Evolutionary conservation across 2,113 vertebrate genomes (phyloP).

Genomic region (Aythya baeri): DNA sequence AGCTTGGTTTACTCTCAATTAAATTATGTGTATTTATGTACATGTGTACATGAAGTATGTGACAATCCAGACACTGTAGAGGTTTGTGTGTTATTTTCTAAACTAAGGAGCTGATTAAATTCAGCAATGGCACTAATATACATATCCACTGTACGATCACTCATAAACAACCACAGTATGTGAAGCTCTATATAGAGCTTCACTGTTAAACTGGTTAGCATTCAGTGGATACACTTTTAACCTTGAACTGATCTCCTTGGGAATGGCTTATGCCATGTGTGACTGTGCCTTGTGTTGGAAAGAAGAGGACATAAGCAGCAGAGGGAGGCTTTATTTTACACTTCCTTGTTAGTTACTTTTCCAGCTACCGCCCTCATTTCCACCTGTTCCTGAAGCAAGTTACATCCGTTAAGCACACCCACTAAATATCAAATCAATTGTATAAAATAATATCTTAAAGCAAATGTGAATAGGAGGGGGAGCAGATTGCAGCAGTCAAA

Average conservation of each 20-base stretch:
- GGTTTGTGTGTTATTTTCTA: not conserved
- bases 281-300: not conserved
- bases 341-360: constrained; percentile 7
- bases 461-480: not conserved
- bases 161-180: not conserved
- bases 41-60: accelerated
- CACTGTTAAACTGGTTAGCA: not conserved
- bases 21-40: not conserved
- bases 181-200: not conserved
- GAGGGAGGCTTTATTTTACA: not conserved
- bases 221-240: not conserved
- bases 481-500: constrained; percentile 5
- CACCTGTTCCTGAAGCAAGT: constrained; percentile 27
- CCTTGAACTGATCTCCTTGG: not conserved
- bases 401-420: not conserved
- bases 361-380: constrained; percentile 36
- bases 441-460: not conserved
- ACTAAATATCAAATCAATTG: constrained; percentile 27
- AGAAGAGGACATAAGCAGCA: not conserved
- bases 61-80: not conserved
- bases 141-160: not conserved
- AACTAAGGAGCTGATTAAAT: not conserved
- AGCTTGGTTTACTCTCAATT: not conserved
- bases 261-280: not conserved
- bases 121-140: not conserved